These are phyloP conservation scores for Dysmachus trigonus DNA, from an alignment of 2,888 invertebrate genomes.

Conservation along the genomic window DNA sequence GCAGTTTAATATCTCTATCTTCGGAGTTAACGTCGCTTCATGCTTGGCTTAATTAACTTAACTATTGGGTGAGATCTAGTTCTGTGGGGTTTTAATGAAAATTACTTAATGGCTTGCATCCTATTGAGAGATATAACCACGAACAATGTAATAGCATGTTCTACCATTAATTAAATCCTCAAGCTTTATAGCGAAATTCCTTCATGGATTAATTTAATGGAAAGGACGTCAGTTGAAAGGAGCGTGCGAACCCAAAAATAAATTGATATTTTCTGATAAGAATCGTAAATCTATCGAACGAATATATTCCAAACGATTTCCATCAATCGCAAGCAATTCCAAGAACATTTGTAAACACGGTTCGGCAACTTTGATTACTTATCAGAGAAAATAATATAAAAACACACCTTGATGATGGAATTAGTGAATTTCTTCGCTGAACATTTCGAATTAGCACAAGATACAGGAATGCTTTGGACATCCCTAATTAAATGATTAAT, in stretches of 20 bases:
- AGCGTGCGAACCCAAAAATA: neutral
- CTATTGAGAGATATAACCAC: neutral
- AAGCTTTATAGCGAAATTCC: neutral
- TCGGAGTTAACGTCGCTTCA: neutral
- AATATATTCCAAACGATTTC: neutral
- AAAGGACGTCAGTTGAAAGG: neutral
- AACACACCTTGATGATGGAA: neutral
- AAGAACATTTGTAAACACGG: neutral
- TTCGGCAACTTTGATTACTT: neutral
- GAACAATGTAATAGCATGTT: neutral
- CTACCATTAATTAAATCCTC: neutral
- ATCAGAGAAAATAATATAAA: neutral
- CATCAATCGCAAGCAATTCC: neutral
- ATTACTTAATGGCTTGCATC: neutral
- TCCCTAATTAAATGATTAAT: neutral
- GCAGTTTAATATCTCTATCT: neutral
- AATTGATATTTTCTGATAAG: neutral
- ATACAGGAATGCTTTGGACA: neutral
- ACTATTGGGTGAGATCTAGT: neutral
- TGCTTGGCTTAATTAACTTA: neutral
- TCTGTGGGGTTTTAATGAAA: neutral
- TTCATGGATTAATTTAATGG: neutral
- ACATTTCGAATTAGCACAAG: neutral
- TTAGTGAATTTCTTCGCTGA: neutral
- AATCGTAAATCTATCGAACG: neutral